Base-by-base conservation (phyloP, 2,113 vertebrate species). In the Thryonomys swinderianus region DNA sequence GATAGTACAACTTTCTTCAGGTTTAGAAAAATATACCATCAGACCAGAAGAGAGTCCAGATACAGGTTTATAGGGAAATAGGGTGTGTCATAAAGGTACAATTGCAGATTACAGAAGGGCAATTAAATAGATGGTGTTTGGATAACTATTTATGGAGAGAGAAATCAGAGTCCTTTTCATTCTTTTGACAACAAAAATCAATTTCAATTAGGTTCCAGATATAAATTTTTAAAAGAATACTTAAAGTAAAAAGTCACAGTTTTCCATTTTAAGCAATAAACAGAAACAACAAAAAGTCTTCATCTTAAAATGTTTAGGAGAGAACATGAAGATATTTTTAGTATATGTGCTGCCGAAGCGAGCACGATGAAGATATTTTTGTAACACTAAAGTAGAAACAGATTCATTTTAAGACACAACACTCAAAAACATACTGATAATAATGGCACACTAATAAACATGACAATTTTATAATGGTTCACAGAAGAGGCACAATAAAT, bases 41-140 rank as follows among this genome's bases (percentile, higher is more conserved):
- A 57, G 3, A 71, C 81, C 16, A 37, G n/a, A 32, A 45, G 45
- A 17, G 53, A 71, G 30, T n/a, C 67, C 71, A 71, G 13, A 73
- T 11, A 30, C 14, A 37, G 62, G 16, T 45, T 71, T 42, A 21
- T 30, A 8, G 5, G 13, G 27, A 79, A 69, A 69, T 17, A 17
- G 18, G 18, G 11, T n/a, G 18, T 13, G 10, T 48, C 18, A 42
- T 9, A 53, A 53, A 21, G 51, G 53, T 7, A 57, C 4, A 37
- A 13, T 4, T 48, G 18, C 12, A 51, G 40, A 9, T n/a, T 1
- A 23, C 3, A 4, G 7, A 69, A 62, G 8, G 7, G 3, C 2
- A 11, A 27, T 8, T 32, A 23, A 71, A 42, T 37, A 69, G 10
- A n/a, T 30, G 42, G 5, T 48, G 12, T 23, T 61, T 23, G 34